Percentiles rank a stretch among this genome's conserved stretches.
phyloP scores from a whole-genome alignment of 2,888 invertebrate genomes.

The Helobdella robusta region DNA sequence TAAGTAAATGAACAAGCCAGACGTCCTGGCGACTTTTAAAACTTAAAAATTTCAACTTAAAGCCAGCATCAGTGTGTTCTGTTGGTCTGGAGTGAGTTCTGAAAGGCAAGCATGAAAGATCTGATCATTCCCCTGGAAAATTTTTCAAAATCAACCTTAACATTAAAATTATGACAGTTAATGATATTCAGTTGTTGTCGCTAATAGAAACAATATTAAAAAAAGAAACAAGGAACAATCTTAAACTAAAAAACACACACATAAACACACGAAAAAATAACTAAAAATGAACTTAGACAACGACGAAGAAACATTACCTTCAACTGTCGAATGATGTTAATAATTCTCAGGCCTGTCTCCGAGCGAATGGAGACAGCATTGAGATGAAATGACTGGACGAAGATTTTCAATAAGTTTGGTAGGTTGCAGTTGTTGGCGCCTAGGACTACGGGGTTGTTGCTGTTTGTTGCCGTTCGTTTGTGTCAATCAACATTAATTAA shows the following conservation, averaged over 20 bases:
- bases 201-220: not conserved
- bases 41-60: conserved; percentile 25
- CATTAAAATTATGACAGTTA: not conserved
- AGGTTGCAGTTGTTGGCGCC: conserved; percentile 80
- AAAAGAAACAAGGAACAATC: too few relatives aligned
- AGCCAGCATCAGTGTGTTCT: conserved; percentile 59
- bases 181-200: not conserved
- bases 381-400: conserved; percentile 77
- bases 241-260: too few relatives aligned
- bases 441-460: conserved; percentile 73
- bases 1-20: too few relatives aligned
- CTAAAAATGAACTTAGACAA: not conserved
- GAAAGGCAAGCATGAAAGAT: conserved; percentile 71
- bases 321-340: conserved; percentile 74
- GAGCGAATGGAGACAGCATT: conserved; percentile 68
- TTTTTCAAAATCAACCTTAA: not conserved
- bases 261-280: not conserved
- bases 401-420: conserved; percentile 73
- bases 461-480: too few relatives aligned
- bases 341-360: conserved; percentile 68
- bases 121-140: conserved; percentile 62
- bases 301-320: conserved; percentile 56
- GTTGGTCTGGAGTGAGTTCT: conserved; percentile 68
- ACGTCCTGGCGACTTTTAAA: too few relatives aligned
- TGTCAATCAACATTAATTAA: too few relatives aligned